Evolutionary conservation across 2,113 vertebrate genomes (phyloP).

Genomic region (Hemichromis elongatus): DNA sequence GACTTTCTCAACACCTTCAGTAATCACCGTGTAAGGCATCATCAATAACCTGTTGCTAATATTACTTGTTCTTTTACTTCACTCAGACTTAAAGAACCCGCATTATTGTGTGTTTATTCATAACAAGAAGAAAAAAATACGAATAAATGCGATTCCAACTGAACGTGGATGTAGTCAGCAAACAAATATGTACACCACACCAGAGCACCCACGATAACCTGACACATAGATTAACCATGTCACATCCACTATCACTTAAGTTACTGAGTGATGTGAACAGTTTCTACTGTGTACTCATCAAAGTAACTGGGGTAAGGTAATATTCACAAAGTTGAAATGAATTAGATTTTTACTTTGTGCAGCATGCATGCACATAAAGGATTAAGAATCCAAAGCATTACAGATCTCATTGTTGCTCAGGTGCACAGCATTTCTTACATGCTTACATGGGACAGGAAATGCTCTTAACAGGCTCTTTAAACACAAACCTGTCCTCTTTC

Average conservation of each 20-base stretch:
- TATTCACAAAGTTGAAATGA: neutral
- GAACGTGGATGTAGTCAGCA: neutral
- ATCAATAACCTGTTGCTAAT: neutral
- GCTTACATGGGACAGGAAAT: neutral
- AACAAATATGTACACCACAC: rapidly evolving
- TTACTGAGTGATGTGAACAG: neutral
- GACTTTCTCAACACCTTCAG: neutral
- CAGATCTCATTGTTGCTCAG: neutral
- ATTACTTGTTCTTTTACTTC: neutral
- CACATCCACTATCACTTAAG: rapidly evolving
- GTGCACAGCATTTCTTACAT: neutral
- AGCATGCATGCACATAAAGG: neutral
- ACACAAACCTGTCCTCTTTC: neutral
- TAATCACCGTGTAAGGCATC: neutral
- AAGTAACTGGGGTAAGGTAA: neutral
- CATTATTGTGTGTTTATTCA: neutral
- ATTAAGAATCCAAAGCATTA: neutral
- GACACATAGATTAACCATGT: neutral
- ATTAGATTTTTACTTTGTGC: neutral
- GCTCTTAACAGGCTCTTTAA: neutral
- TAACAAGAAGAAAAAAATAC: rapidly evolving
- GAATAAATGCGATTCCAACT: neutral
- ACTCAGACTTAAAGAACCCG: neutral
- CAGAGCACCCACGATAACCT: neutral
- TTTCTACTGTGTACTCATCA: neutral